Evolutionary conservation across 2,888 invertebrate genomes (phyloP).

Genomic region (Caenorhabditis parvicauda): DNA sequence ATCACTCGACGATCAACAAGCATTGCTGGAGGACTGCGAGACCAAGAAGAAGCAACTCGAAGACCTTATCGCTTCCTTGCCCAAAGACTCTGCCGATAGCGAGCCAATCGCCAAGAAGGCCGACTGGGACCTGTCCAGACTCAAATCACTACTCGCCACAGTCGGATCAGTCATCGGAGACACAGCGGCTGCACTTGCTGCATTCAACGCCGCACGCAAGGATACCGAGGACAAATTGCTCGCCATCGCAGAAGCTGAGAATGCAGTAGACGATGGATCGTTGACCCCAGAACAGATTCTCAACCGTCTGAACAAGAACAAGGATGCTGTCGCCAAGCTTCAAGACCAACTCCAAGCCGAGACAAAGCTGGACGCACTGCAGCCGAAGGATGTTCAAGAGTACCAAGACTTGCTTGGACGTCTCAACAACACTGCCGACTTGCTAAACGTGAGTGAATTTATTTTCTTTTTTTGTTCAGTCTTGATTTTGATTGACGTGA

Average conservation of each 20-base stretch:
- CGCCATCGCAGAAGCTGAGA: constrained; percentile 17
- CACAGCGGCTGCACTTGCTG: constrained; percentile 41
- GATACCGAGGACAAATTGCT: constrained; percentile 36
- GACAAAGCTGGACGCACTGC: constrained; percentile 22
- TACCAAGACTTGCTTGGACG: constrained; percentile 29
- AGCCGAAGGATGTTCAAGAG: constrained; percentile 27
- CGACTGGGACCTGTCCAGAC: constrained; percentile 36
- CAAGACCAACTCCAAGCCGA: constrained; percentile 17
- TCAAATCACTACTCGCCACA: constrained; percentile 35
- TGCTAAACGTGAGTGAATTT: constrained; percentile 22
- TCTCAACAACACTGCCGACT: constrained; percentile 30
- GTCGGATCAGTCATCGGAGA: constrained; percentile 39
- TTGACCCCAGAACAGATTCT: constrained; percentile 29
- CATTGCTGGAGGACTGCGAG: constrained; percentile 33
- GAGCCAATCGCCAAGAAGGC: constrained; percentile 37
- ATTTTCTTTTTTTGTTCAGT: not conserved
- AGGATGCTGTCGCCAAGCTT: constrained; percentile 18
- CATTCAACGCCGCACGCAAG: constrained; percentile 39
- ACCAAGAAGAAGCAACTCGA: constrained; percentile 30
- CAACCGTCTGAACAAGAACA: constrained; percentile 24
- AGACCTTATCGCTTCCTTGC: constrained; percentile 27
- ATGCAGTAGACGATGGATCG: constrained; percentile 6
- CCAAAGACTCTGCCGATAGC: constrained; percentile 25
- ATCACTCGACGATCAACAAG: constrained; percentile 32
- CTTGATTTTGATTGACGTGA: not conserved